Base-by-base conservation (phyloP, 2,113 vertebrate genomes). In the Girardinichthys multiradiatus region DNA sequence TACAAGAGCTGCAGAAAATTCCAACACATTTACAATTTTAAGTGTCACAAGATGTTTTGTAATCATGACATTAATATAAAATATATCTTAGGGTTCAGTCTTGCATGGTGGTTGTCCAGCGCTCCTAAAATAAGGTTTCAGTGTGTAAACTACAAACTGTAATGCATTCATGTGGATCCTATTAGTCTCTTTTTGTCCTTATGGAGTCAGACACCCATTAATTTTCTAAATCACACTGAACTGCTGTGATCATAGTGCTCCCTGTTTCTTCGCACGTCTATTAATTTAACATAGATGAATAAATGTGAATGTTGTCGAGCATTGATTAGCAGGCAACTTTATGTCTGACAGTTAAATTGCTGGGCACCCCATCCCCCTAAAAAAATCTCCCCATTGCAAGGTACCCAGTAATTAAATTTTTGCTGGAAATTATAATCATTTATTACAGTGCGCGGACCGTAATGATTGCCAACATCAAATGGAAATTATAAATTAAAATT, bases 241-340 rank as follows among this genome's bases (percentile, higher is more conserved):
- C 96, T 92, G 95, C 95, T 95, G 96, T 95, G 96, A 97, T 97
- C 95, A 94, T 95, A 94, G 95, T 95, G 93, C 94, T 94, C 94
- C 90, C 93, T 94, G 94, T 96, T 96, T 96, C 95, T 95, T 95
- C 95, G 95, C 97, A 94, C 96, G 93, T 93, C 95, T 97, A 97
- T 97, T 98, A 95, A 97, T 98, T 98, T 96, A 97, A 96, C 96
- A 95, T 96, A 96, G 96, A 96, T 95, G 97, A 97, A 98, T 98
- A 97, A 97, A 98, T 96, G 96, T 94, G 96, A 97, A 96, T 97
- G 97, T 97, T 97, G 95, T 95, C 90, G 93, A 96, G 95, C 96
- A 94, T 94, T 98, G 96, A 98, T 98, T 97, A 95, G 95, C 94
- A 94, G 95, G 94, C 95, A 94, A 95, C 95, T 98, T 96, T 96